Conservation (phyloP, 1,140 invertebrate genomes). For the Elymnias hypermnestra region DNA sequence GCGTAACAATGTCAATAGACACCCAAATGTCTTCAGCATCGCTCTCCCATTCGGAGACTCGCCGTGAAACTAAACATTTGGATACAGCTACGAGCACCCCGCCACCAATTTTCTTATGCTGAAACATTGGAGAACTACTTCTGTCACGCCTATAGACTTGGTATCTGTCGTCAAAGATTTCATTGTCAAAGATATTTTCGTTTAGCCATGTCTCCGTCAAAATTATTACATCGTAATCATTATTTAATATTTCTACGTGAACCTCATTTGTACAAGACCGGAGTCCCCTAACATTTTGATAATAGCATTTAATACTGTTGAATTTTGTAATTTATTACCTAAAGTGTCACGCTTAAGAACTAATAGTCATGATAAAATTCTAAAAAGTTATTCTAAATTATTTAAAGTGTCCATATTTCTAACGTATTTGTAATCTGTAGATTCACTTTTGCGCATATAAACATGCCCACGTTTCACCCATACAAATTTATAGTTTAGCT, state of each 20-base stretch:
- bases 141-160: background rate
- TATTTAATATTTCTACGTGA: background rate
- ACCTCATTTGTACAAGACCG: background rate
- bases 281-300: background rate
- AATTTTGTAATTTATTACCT: background rate
- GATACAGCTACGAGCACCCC: background rate
- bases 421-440: background rate
- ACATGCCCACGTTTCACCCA: background rate
- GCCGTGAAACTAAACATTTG: background rate
- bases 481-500: background rate
- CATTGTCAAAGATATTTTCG: too few relatives aligned
- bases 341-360: background rate
- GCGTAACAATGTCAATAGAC: too few relatives aligned
- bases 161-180: background rate
- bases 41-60: too few relatives aligned
- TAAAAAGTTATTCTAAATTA: background rate
- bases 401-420: conserved; percentile 1
- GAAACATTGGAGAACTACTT: background rate
- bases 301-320: background rate
- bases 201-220: too few relatives aligned
- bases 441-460: conserved; percentile 1
- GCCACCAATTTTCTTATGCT: background rate
- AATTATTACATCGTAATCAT: background rate
- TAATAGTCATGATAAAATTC: background rate
- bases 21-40: too few relatives aligned